Percentiles rank a stretch among this genome's conserved stretches.
Conservation (phyloP, 2,113 vertebrate genomes). For the Gymnocephalus cernua region DNA sequence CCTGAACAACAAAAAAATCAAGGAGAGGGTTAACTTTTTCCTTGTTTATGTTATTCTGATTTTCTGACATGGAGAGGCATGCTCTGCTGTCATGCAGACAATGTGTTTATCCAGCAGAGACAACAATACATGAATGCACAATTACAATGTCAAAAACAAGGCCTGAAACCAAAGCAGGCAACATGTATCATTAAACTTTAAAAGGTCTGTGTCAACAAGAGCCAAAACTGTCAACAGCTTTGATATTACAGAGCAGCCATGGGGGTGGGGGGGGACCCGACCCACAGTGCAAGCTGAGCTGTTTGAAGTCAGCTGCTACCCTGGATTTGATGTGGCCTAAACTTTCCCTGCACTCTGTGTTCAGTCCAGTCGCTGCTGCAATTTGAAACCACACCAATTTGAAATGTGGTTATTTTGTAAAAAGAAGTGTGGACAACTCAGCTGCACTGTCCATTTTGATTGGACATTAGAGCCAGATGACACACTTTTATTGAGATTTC, state of each 20-base stretch:
- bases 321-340: not conserved
- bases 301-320: conserved; percentile 43
- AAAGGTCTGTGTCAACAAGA: conserved; percentile 48
- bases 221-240: conserved; percentile 52
- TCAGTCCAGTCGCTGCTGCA: conserved; percentile 6
- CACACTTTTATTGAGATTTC: not conserved
- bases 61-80: conserved; percentile 4
- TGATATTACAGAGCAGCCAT: conserved; percentile 39
- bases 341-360: not conserved
- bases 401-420: not conserved
- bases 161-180: conserved; percentile 32
- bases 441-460: not conserved
- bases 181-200: conserved; percentile 53
- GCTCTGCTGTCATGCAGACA: not conserved
- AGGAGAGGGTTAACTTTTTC: no score
- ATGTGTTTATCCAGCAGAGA: not conserved
- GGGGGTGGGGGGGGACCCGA: no score
- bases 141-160: conserved; percentile 14
- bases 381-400: not conserved
- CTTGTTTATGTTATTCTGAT: not conserved
- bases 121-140: conserved; percentile 14
- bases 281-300: not conserved
- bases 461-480: not conserved
- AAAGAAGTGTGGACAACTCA: not conserved
- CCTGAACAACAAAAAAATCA: no score